These are phyloP conservation scores for Hyperoplus immaculatus DNA, from an alignment of 2,797 vertebrate genomes.

Conservation along the genomic window DNA sequence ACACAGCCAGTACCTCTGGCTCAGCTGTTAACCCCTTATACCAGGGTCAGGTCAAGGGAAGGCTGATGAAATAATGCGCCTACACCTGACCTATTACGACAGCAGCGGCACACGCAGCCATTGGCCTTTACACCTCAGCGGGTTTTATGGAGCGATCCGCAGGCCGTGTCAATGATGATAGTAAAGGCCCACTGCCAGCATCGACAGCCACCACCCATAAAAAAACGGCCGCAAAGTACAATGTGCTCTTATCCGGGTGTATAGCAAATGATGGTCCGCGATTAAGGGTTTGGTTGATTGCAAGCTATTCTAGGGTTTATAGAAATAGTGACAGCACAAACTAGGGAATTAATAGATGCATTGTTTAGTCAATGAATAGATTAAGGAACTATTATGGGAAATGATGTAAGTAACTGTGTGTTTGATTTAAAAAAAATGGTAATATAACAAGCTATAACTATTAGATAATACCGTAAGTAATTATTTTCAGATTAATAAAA, in stretches of 20 bases:
- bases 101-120: not conserved
- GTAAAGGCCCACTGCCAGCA: slow-evolving; percentile 27
- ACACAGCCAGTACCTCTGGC: not conserved
- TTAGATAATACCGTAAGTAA: not conserved
- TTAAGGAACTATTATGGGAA: not conserved
- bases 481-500: not conserved
- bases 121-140: slow-evolving; percentile 43
- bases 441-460: not conserved
- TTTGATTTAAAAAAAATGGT: not conserved
- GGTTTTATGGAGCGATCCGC: slow-evolving; percentile 52
- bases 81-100: slow-evolving; percentile 32
- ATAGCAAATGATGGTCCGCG: slow-evolving; percentile 6
- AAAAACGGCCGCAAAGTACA: slow-evolving; percentile 18
- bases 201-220: not conserved
- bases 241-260: slow-evolving; percentile 18
- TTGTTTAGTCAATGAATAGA: slow-evolving; percentile 14
- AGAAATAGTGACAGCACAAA: slow-evolving; percentile 28
- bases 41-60: slow-evolving; percentile 43
- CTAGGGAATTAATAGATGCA: not conserved
- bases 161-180: slow-evolving; percentile 24
- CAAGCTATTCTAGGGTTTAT: slow-evolving; percentile 15
- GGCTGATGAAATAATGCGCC: slow-evolving; percentile 39
- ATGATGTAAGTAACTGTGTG: not conserved
- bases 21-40: slow-evolving; percentile 26
- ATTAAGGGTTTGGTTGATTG: slow-evolving; percentile 36